Base-by-base conservation (phyloP, 1,140 invertebrate genomes). In the Drosophila trapezifrons region DNA sequence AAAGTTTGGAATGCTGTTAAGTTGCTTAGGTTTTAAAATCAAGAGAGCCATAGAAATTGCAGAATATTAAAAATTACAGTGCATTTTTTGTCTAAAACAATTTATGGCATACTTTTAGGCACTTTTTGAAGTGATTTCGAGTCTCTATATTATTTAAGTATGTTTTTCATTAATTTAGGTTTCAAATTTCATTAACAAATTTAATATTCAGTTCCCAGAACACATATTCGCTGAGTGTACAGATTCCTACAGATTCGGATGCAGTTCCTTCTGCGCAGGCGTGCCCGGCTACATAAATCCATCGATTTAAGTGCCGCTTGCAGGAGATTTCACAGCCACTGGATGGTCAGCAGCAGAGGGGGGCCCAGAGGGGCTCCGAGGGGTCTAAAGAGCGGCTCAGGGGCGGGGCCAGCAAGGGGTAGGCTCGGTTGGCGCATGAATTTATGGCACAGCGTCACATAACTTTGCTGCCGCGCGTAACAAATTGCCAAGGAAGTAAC, bases 401-500 rank as follows among this genome's bases (percentile, higher is more conserved):
- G 38, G 60, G 59, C 38, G 42, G 62, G 29, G 45, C 54, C 22
- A n/a, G 73, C 12, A 8, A 29, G 49, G 40, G 69, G 46, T 37
- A 49, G 72, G 57, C 69, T 90, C 71, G 80, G 76, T 89, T 87
- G 84, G 84, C 49, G 72, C 77, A 80, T 87, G 80, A 89, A 91
- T 91, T 91, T 91, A 91, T 91, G 87, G 86, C 84, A 73, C 83
- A 78, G 85, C 84, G 90, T 91, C 90, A 91, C 90, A 91, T 91
- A 91, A 91, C 87, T 91, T 91, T 91, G 90, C 90, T 83, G 85
- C 85, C 74, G 80, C 86, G 86, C 87, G 82, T 91, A 91, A 91
- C 90, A 91, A 91, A 91, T 91, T 91, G 90, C 86, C 78, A 91
- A 91, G 90, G 86, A 91, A 91, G 90, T 90, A 89, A 80, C 85